phyloP scores from a whole-genome alignment of 2,113 vertebrate species.

The Campylomormyrus numenius region DNA sequence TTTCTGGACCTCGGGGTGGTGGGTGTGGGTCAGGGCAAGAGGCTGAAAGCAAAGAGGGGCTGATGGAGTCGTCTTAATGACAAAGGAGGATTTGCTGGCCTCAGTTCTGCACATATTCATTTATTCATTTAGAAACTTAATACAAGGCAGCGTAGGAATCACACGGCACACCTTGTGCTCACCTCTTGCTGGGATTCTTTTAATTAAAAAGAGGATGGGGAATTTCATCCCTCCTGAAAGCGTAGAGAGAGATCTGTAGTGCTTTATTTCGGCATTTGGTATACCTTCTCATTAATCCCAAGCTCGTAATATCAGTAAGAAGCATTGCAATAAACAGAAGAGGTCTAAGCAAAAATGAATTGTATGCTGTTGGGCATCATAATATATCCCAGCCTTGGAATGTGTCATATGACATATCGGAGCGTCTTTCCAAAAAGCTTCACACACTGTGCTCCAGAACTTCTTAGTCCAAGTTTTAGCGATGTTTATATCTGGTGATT shows the following conservation, averaged over 20 bases:
- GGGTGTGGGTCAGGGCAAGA: neutral
- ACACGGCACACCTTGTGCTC: conserved; percentile 37
- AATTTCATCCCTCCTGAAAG: conserved; percentile 21
- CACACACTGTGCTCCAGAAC: neutral
- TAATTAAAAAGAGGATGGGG: conserved; percentile 45
- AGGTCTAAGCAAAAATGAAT: neutral
- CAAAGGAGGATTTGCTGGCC: conserved; percentile 46
- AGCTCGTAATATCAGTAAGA: neutral
- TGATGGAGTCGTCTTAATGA: conserved; percentile 44
- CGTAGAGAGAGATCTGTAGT: conserved; percentile 7
- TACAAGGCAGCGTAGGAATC: conserved; percentile 44
- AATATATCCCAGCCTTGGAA: neutral
- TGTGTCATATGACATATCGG: neutral
- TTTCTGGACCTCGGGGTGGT: neutral
- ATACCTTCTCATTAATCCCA: neutral
- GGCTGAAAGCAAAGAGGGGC: conserved; percentile 28
- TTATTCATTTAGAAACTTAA: conserved; percentile 54
- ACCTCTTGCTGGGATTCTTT: conserved; percentile 31
- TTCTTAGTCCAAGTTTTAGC: neutral
- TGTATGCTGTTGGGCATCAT: neutral
- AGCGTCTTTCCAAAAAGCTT: neutral
- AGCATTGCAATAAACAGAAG: neutral
- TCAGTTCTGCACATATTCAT: conserved; percentile 39
- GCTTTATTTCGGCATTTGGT: conserved; percentile 4
- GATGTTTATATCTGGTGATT: neutral